Evolutionary conservation across 92 coral and sea anemone genomes (phyloP).

Genomic region (Virgularia gustaviana): DNA sequence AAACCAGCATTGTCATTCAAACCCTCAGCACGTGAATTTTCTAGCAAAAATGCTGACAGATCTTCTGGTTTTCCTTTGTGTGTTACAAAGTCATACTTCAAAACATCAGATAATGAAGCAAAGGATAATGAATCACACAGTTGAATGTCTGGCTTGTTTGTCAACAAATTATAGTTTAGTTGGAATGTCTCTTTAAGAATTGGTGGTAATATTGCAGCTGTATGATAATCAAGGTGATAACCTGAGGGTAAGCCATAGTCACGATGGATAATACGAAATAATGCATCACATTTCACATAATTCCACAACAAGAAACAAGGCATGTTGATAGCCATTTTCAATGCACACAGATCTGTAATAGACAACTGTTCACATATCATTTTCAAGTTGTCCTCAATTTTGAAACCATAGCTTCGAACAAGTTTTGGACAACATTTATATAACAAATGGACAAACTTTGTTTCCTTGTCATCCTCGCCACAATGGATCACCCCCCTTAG

Average conservation of each 20-base stretch:
- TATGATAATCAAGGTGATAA: slow-evolving; percentile 14
- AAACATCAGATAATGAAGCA: slow-evolving; percentile 6
- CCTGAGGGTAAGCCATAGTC: slow-evolving; percentile 24
- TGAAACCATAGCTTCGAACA: slow-evolving; percentile 17
- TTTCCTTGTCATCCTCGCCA: slow-evolving; percentile 6
- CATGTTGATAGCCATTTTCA: slow-evolving; percentile 33
- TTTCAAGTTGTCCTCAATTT: slow-evolving; percentile 1
- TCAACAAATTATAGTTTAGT: not conserved
- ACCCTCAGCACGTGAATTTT: slow-evolving; percentile 24
- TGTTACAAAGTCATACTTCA: slow-evolving; percentile 1
- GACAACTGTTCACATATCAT: slow-evolving; percentile 7
- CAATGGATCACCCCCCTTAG: slow-evolving; percentile 29
- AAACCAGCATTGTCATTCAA: slow-evolving; percentile 17
- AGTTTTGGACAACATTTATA: slow-evolving; percentile 15
- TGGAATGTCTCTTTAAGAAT: not conserved
- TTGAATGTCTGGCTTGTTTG: slow-evolving; percentile 9
- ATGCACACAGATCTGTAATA: slow-evolving; percentile 10
- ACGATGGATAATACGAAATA: slow-evolving; percentile 15
- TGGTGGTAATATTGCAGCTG: slow-evolving; percentile 23
- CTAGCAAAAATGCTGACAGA: slow-evolving; percentile 20
- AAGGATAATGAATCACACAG: not conserved
- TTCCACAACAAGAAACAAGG: slow-evolving; percentile 37
- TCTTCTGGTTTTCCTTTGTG: slow-evolving; percentile 16
- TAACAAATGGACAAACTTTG: slow-evolving; percentile 21
- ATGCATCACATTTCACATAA: not conserved